Conservation (phyloP, 2,113 vertebrate genomes). For the Mesoclemmys tuberculata region DNA sequence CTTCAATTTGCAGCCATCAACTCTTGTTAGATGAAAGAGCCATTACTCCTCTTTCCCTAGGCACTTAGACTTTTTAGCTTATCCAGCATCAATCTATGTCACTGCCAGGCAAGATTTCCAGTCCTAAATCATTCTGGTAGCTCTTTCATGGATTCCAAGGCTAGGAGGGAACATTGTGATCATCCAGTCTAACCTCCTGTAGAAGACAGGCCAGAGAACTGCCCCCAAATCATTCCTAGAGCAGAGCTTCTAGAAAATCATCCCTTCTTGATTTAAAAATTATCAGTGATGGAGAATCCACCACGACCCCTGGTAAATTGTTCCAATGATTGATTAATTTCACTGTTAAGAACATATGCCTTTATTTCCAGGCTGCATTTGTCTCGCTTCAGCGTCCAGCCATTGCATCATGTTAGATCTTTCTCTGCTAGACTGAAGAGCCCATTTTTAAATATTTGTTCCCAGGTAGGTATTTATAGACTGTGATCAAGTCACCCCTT, state of each 20-base stretch:
- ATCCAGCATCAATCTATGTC: too few species aligned
- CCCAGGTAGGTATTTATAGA: background rate
- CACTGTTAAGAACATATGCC: background rate
- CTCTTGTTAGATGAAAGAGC: background rate
- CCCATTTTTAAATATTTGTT: background rate
- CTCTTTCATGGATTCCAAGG: background rate
- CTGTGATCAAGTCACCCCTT: background rate
- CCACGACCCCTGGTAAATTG: background rate
- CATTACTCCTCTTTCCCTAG: background rate
- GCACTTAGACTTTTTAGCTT: too few species aligned
- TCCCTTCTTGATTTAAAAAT: background rate
- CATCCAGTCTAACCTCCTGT: background rate
- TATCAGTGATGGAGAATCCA: background rate
- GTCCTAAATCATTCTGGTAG: too few species aligned
- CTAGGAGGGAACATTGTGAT: background rate
- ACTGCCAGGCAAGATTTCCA: background rate
- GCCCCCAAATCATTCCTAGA: background rate
- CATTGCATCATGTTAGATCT: too few species aligned
- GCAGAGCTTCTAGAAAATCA: background rate
- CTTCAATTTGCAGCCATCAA: background rate
- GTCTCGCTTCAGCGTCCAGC: background rate
- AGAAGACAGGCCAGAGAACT: too few species aligned
- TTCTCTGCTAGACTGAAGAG: background rate
- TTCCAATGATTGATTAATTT: background rate
- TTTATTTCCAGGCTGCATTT: background rate